Evolutionary conservation across 2,113 vertebrate genomes (phyloP), one percentile per base, ranked within the genome.

Genomic region (Chionis minor): DNA sequence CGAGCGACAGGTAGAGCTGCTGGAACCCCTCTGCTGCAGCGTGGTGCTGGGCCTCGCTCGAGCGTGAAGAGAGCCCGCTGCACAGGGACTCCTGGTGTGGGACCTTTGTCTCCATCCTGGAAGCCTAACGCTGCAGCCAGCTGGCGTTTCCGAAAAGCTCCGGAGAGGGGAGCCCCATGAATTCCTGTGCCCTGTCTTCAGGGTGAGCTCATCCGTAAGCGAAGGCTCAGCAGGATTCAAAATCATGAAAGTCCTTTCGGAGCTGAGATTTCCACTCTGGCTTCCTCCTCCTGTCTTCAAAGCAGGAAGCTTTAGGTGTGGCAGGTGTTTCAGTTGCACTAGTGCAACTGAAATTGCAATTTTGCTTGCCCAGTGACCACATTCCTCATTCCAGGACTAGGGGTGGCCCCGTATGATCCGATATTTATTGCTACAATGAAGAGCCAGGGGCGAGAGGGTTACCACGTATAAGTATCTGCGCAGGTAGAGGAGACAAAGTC

Each of bases 31-130:
- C 32, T 11, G 75, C 28, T 2, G n/a, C 7, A 11, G 63, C 27
- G 1, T 1, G 35, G 59, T 28, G 45, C 61, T 14, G 54, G 16
- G 65, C 51, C 52, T 78, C 6, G 2, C 51, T 52, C n/a, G 3
- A 13, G 66, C 9, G 4, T 10, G 49, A 40, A 27, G 10, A 21
- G 44, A 65, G 47, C 33, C 44, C 21, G 0, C 15, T 2, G 56
- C 40, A 9, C 12, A 3, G 4, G 4, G 0, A 7, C 47, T 7
- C 2, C 35, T 20, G 32, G 9, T 5, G 42, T 66, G 23, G 79
- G 12, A 11, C 10, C 84, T 62, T 33, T 35, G 51, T 21, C 73
- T 81, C 49, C 47, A n/a, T 71, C 40, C 82, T 44, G 67, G 80
- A 61, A 14, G 23, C 4, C 7, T 8, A 35, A 10, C 10, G 0